Conservation (phyloP, 2,113 vertebrate species). For the Alligator sinensis region DNA sequence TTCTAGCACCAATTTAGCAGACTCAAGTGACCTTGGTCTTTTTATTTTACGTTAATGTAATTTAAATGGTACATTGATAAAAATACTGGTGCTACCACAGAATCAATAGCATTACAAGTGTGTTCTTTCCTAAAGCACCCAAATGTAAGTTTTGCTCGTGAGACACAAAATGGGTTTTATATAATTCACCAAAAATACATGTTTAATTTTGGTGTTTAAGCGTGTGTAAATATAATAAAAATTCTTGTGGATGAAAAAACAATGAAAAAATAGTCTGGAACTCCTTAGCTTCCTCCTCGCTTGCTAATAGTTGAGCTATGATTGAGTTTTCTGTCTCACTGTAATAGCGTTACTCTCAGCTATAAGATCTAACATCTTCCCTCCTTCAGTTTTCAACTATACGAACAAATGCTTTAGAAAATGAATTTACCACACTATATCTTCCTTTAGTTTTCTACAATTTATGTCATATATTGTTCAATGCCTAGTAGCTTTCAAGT, state of each 20-base stretch:
- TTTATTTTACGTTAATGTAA: neutral
- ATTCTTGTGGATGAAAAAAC: neutral
- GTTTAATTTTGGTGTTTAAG: neutral
- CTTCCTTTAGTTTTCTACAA: neutral
- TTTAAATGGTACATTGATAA: neutral
- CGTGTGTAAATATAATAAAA: neutral
- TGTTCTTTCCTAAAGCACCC: neutral
- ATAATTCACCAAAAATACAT: neutral
- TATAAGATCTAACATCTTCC: neutral
- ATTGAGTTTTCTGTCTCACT: neutral
- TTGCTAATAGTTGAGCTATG: neutral
- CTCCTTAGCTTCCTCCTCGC: neutral
- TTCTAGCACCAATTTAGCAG: neutral
- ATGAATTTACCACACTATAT: neutral
- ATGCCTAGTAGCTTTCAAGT: neutral
- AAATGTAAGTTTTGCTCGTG: neutral
- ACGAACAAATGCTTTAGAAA: neutral
- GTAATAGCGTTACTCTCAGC: neutral
- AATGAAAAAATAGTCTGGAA: neutral
- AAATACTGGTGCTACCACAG: neutral
- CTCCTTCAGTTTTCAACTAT: neutral
- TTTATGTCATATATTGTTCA: neutral
- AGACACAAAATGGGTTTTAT: neutral
- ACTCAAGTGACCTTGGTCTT: neutral
- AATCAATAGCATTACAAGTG: neutral